phyloP scores from a whole-genome alignment of 2,888 invertebrate genomes.

The Tetanocera ferruginea region DNA sequence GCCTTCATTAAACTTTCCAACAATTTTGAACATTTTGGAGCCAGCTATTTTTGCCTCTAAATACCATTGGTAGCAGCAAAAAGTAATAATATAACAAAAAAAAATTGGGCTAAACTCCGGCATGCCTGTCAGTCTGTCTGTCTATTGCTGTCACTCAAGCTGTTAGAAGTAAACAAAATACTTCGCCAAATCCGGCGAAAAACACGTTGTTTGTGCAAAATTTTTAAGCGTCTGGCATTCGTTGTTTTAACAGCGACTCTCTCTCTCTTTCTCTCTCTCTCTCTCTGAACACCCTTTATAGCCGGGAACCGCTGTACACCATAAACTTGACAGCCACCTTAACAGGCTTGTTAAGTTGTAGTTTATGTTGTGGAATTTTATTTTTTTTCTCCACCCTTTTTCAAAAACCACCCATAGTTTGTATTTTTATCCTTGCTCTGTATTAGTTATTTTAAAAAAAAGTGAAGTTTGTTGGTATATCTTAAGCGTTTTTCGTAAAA shows the following conservation, averaged over 20 bases:
- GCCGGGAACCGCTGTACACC: background rate
- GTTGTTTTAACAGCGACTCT: background rate
- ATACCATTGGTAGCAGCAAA: no score
- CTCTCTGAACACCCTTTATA: background rate
- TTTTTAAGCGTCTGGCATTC: background rate
- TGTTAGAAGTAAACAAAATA: background rate
- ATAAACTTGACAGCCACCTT: background rate
- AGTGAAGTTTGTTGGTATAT: no score
- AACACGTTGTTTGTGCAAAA: background rate
- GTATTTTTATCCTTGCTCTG: background rate
- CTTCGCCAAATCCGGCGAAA: background rate
- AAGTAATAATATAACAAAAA: no score
- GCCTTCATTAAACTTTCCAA: no score
- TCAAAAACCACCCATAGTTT: no score
- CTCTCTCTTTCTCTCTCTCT: background rate
- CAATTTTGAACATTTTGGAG: no score
- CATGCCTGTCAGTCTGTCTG: background rate
- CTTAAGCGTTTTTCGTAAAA: no score
- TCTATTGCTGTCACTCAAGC: slow-evolving; percentile 10
- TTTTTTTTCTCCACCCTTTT: background rate
- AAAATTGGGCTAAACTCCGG: background rate
- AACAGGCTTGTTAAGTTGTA: background rate
- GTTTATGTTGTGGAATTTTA: background rate
- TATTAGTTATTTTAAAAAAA: no score
- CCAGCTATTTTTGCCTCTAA: no score